Percentiles rank a stretch among this genome's conserved stretches.
These are phyloP conservation scores for Melanotus villosus DNA, from an alignment of 2,888 invertebrate genomes.

Conservation along the genomic window DNA sequence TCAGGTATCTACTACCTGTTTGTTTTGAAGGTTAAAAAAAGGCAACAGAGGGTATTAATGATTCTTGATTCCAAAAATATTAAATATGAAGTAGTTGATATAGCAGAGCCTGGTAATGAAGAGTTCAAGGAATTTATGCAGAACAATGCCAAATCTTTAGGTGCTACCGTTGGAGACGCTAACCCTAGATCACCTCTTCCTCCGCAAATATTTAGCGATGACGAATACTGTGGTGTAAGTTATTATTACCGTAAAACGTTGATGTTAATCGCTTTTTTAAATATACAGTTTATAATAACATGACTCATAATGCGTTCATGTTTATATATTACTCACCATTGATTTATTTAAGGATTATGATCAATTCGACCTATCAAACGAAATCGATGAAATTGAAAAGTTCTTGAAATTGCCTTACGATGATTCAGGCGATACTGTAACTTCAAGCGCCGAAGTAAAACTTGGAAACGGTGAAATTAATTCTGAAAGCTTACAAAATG, in stretches of 20 bases:
- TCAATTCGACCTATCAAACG: constrained; percentile 92
- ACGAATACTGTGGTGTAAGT: constrained; percentile 92
- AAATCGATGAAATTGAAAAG: constrained; percentile 89
- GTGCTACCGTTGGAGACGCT: constrained; percentile 80
- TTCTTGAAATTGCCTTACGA: constrained; percentile 84
- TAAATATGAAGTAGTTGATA: constrained; percentile 92
- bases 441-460: constrained; percentile 68
- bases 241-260: not conserved
- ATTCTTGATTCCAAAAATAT: constrained; percentile 94
- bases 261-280: not conserved
- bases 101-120: constrained; percentile 94
- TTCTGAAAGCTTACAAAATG: constrained; percentile 51
- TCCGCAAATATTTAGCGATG: constrained; percentile 95
- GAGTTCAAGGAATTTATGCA: constrained; percentile 93
- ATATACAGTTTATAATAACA: not conserved
- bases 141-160: constrained; percentile 83
- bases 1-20: constrained; percentile 41
- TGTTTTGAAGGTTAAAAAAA: constrained; percentile 87
- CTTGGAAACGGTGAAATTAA: constrained; percentile 60
- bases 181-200: constrained; percentile 87
- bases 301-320: constrained; percentile 1
- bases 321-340: constrained; percentile 22
- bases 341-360: constrained; percentile 85
- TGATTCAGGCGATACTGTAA: constrained; percentile 68
- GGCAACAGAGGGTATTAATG: constrained; percentile 94